These are phyloP conservation scores for Alviniconcha marisindica DNA, from an alignment of 1,140 invertebrate species.

Conservation along the genomic window DNA sequence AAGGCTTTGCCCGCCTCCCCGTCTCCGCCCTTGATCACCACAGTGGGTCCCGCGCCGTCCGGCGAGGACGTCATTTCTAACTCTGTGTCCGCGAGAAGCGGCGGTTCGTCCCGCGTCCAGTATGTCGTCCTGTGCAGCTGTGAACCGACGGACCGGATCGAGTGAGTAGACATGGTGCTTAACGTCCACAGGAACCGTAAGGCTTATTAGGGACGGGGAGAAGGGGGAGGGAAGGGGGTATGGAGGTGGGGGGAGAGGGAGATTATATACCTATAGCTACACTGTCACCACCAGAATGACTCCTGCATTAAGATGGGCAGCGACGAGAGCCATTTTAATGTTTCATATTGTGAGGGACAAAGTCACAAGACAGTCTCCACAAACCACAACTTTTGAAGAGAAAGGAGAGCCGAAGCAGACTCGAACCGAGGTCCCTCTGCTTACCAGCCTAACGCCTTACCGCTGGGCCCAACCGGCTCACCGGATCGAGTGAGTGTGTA, in stretches of 20 bases:
- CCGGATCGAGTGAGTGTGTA: too few relatives aligned
- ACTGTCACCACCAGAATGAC: neutral
- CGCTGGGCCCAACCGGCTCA: too few relatives aligned
- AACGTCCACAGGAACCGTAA: too few relatives aligned
- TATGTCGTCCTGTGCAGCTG: slow-evolving; percentile 63
- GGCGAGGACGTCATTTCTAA: neutral
- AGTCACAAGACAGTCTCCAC: too few relatives aligned
- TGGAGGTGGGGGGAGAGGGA: too few relatives aligned
- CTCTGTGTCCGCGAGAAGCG: neutral
- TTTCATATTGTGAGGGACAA: too few relatives aligned
- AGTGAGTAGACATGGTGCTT: neutral
- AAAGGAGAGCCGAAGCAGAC: too few relatives aligned
- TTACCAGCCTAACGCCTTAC: too few relatives aligned
- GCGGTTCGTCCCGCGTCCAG: slow-evolving; percentile 54
- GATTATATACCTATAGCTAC: neutral
- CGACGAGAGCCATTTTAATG: neutral
- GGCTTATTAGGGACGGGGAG: too few relatives aligned
- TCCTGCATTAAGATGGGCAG: neutral
- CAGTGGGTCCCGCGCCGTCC: neutral
- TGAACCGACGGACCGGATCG: neutral
- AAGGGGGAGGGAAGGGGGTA: too few relatives aligned
- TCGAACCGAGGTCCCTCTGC: too few relatives aligned
- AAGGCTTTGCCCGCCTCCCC: neutral
- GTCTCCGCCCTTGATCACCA: neutral
- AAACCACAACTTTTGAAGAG: too few relatives aligned